These are phyloP conservation scores for Chiroxiphia lanceolata DNA, from an alignment of 2,797 vertebrate genomes.

Conservation along the genomic window DNA sequence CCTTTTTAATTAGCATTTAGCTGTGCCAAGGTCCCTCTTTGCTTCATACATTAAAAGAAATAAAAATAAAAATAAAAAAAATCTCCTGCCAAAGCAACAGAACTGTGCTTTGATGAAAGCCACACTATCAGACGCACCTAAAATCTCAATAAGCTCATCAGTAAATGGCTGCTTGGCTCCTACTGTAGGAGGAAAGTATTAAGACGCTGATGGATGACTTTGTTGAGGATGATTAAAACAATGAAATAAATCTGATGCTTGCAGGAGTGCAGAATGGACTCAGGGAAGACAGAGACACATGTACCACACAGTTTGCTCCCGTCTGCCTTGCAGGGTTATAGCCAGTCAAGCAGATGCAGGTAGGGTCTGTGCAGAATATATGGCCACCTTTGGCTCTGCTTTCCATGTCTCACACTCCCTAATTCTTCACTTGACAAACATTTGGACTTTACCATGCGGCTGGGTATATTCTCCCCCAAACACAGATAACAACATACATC, in stretches of 20 bases:
- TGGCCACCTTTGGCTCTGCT: rapidly evolving
- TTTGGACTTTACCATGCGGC: background rate
- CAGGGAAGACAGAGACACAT: background rate
- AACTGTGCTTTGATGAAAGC: background rate
- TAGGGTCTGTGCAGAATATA: background rate
- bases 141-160: slow-evolving; percentile 22
- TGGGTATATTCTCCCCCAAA: background rate
- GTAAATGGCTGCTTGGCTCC: slow-evolving; percentile 11
- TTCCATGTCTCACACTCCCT: background rate
- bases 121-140: background rate
- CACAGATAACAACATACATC: background rate
- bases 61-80: background rate
- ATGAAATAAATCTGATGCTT: background rate
- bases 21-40: background rate
- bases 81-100: background rate
- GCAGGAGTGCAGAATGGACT: background rate
- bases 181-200: background rate
- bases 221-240: background rate
- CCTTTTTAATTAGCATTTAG: background rate
- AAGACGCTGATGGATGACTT: slow-evolving; percentile 1
- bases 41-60: background rate
- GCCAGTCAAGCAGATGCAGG: background rate
- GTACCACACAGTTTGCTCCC: background rate
- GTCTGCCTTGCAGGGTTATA: background rate
- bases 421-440: background rate